Evolutionary conservation across 2,113 vertebrate species (phyloP), one percentile per base, ranked within the genome.

Genomic region (Arenaria interpres): DNA sequence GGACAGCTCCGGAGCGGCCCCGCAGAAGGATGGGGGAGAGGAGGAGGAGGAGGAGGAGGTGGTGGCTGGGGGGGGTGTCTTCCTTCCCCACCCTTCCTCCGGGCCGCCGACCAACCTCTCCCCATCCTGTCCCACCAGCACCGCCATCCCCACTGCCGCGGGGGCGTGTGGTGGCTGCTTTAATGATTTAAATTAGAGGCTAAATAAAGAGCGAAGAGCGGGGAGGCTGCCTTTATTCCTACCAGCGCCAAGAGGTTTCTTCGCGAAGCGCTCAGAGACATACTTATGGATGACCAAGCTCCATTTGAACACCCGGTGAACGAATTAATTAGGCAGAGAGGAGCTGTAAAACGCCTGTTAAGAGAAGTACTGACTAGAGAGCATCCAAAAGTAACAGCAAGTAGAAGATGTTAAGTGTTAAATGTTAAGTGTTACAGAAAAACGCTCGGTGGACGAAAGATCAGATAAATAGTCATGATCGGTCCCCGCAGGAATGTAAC

Each of bases 51-150:
- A n/a, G n/a, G n/a, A n/a, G n/a, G n/a, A n/a, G n/a, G n/a, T n/a
- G n/a, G n/a, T n/a, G n/a, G n/a, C n/a, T n/a, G n/a, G n/a, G n/a
- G n/a, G n/a, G n/a, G n/a, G n/a, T n/a, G n/a, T 62, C 60, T 62
- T 2, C 41, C 17, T 32, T 11, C 5, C 41, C 2, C 9, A 23
- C 8, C 20, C 7, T 6, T 59, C n/a, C 63, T 21, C 30, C 21
- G 1, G 23, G 4, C 15, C 5, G 0, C 5, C 10, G 4, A 0
- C 2, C 24, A 2, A 1, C 9, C 17, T 25, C 12, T 33, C 28
- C 24, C n/a, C 63, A 3, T 4, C 30, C 14, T 3, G n/a, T 2
- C 5, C 1, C 37, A 3, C 22, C 22, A n/a, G n/a, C 22, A 1
- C 2, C 43, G 0, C 6, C 43, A 6, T 2, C 8, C 16, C 27